Evolutionary conservation across 2,888 invertebrate genomes (phyloP).

Genomic region (Agriotes lineatus): DNA sequence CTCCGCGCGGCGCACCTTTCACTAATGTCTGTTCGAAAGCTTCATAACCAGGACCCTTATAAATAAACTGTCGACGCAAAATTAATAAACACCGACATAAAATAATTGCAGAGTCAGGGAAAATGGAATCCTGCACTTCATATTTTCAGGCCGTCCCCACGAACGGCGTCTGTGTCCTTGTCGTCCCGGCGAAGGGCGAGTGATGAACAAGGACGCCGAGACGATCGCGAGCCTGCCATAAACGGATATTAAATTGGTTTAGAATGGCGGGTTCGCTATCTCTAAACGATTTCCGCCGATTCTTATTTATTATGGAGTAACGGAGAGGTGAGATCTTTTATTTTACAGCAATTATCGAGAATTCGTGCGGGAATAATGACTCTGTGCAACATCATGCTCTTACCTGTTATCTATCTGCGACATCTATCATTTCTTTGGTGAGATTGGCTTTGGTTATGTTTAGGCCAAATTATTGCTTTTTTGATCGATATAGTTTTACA

Average conservation of each 20-base stretch:
- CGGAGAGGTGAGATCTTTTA: conserved; percentile 18
- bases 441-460: too few species aligned
- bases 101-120: conserved; percentile 48
- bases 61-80: conserved; percentile 43
- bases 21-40: conserved; percentile 23
- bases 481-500: too few species aligned
- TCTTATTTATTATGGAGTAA: conserved; percentile 49
- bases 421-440: too few species aligned
- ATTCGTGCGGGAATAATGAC: too few species aligned
- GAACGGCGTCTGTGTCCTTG: conserved; percentile 29
- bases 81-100: conserved; percentile 50
- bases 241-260: conserved; percentile 59
- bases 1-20: conserved; percentile 16
- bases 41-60: conserved; percentile 39
- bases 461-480: too few species aligned
- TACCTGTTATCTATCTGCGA: too few species aligned
- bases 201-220: conserved; percentile 25
- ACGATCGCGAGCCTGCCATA: conserved; percentile 42
- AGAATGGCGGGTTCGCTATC: conserved; percentile 54
- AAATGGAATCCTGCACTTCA: conserved; percentile 44
- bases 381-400: too few species aligned
- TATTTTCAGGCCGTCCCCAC: conserved; percentile 38
- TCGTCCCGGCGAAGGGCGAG: conserved; percentile 15
- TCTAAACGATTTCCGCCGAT: conserved; percentile 53
- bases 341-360: conserved; percentile 1